These are phyloP conservation scores for Dasysyrphus tricinctus DNA, from an alignment of 2,888 invertebrate genomes.

Conservation along the genomic window DNA sequence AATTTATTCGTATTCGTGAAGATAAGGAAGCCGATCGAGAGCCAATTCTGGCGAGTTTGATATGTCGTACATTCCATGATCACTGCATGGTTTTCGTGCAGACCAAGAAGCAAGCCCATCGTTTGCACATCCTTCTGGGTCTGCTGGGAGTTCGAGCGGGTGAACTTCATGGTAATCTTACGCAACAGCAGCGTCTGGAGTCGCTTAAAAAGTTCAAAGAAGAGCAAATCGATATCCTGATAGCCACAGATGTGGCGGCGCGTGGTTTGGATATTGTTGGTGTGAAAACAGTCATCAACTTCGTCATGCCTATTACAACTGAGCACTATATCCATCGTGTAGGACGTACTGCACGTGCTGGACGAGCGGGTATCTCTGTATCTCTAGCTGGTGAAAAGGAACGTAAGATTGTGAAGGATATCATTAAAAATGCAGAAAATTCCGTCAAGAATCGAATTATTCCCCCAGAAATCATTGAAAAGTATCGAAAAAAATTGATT, in stretches of 20 bases:
- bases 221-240: conserved; percentile 92
- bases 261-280: conserved; percentile 97
- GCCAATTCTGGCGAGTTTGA: conserved; percentile 91
- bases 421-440: conserved; percentile 92
- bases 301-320: conserved; percentile 95
- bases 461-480: conserved; percentile 94
- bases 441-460: conserved; percentile 95
- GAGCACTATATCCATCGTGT: conserved; percentile 98
- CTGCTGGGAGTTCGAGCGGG: conserved; percentile 93
- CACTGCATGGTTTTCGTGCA: conserved; percentile 97
- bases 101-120: conserved; percentile 97
- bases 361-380: conserved; percentile 95
- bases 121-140: conserved; percentile 95
- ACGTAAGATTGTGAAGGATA: conserved; percentile 94
- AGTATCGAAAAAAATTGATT: conserved; percentile 90
- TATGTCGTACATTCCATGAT: conserved; percentile 94
- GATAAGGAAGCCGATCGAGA: conserved; percentile 96
- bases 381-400: conserved; percentile 97
- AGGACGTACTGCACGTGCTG: conserved; percentile 98
- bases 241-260: conserved; percentile 97
- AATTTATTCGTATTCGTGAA: conserved; percentile 96
- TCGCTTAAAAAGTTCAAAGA: conserved; percentile 94
- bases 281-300: conserved; percentile 98
- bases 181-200: conserved; percentile 97
- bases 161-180: conserved; percentile 97